Evolutionary conservation across 1,140 invertebrate genomes (phyloP).

Genomic region (Diachasmimorpha longicaudata): DNA sequence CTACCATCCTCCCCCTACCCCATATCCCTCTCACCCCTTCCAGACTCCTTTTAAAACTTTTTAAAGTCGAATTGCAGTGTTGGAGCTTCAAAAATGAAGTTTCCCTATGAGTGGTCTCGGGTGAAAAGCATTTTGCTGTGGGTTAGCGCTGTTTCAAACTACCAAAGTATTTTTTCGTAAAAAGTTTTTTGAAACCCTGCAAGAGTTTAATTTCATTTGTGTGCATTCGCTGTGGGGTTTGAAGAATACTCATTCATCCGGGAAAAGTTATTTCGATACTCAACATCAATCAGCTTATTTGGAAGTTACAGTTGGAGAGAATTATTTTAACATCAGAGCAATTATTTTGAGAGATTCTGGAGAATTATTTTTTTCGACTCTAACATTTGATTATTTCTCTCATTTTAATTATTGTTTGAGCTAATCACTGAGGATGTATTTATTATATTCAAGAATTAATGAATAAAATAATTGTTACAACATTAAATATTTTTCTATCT

Average conservation of each 20-base stretch:
- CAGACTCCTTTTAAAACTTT: background rate
- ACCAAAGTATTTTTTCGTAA: background rate
- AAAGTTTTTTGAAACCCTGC: background rate
- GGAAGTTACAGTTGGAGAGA: background rate
- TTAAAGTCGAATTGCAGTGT: slow-evolving; percentile 7
- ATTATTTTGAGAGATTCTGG: too few species aligned
- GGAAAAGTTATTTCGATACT: background rate
- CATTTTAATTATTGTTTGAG: too few species aligned
- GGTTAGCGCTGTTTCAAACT: background rate
- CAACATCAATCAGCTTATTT: background rate
- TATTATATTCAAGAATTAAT: too few species aligned
- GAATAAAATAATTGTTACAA: too few species aligned
- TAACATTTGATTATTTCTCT: too few species aligned
- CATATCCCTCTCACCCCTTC: too few species aligned
- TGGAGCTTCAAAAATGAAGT: slow-evolving; percentile 7
- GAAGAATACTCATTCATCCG: background rate
- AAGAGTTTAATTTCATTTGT: background rate
- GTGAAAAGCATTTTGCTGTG: background rate
- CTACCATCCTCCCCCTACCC: background rate
- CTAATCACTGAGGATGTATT: too few species aligned
- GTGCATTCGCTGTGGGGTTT: background rate
- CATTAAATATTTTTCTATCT: too few species aligned
- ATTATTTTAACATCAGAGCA: too few species aligned
- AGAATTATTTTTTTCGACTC: too few species aligned
- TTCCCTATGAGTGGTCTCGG: background rate